Conservation (phyloP, 1,140 invertebrate species). For the Sycophaga agraensis region DNA sequence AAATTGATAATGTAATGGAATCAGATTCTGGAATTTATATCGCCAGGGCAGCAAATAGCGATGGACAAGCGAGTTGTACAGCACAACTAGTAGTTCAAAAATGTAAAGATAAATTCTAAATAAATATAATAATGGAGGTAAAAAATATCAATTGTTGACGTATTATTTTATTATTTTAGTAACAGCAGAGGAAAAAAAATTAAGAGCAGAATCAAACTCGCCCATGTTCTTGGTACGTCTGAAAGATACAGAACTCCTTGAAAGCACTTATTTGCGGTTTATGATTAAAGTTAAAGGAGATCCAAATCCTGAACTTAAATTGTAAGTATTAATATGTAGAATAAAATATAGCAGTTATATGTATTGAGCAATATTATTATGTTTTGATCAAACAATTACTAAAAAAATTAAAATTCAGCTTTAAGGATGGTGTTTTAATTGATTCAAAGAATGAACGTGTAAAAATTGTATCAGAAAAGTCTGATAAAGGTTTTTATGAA, state of each 20-base stretch:
- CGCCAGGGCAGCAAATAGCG: conserved; percentile 80
- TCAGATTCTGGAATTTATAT: conserved; percentile 90
- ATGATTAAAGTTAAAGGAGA: conserved; percentile 87
- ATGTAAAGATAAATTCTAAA: conserved; percentile 62
- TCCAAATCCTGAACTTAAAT: conserved; percentile 80
- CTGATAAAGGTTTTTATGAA: conserved; percentile 85
- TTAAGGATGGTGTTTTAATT: conserved; percentile 78
- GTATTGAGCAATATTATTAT: too few relatives aligned
- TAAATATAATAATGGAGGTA: conserved; percentile 22
- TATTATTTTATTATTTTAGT: conserved; percentile 57
- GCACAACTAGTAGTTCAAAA: conserved; percentile 82
- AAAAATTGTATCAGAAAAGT: conserved; percentile 71
- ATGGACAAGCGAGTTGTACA: conserved; percentile 79
- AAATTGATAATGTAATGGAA: conserved; percentile 77
- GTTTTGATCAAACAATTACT: background rate
- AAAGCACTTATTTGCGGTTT: conserved; percentile 84
- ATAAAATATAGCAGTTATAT: background rate
- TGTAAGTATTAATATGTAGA: conserved; percentile 66
- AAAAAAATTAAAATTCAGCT: conserved; percentile 60
- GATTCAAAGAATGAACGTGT: conserved; percentile 69
- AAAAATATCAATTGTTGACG: background rate
- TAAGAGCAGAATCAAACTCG: conserved; percentile 69
- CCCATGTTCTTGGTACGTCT: conserved; percentile 81
- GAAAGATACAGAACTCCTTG: conserved; percentile 82
- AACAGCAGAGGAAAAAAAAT: conserved; percentile 69